Conservation (phyloP, 2,113 vertebrate genomes). For the Cyphomyrus plagiostoma region DNA sequence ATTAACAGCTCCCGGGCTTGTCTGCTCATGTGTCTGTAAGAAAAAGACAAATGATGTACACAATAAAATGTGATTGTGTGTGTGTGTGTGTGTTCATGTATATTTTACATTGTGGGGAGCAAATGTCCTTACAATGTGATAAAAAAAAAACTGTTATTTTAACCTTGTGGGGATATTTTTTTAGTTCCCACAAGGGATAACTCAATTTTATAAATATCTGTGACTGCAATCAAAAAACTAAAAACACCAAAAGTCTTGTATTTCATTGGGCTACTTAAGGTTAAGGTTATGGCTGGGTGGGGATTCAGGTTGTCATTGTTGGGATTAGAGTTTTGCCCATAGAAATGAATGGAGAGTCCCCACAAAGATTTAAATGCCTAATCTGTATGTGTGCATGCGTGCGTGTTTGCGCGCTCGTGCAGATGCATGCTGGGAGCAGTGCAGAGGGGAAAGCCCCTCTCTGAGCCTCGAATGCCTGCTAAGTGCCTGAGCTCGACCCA, state of each 20-base stretch:
- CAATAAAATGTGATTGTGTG: not conserved
- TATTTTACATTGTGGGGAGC: not conserved
- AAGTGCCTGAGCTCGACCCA: not conserved
- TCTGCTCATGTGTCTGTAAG: not conserved
- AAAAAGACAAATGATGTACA: not conserved
- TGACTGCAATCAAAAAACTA: not conserved
- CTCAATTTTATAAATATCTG: not conserved
- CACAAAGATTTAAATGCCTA: not conserved
- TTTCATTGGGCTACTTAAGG: too few species aligned
- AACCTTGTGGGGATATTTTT: not conserved
- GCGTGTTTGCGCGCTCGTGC: constrained; percentile 13
- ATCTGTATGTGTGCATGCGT: constrained; percentile 5
- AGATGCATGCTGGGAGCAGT: constrained; percentile 30
- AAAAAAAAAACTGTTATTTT: not conserved
- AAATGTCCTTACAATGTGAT: not conserved
- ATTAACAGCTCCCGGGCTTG: not conserved
- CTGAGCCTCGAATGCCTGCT: not conserved
- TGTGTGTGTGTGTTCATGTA: not conserved
- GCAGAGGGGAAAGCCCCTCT: not conserved
- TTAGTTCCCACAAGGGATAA: not conserved
- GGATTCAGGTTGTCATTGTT: not conserved
- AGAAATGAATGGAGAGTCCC: not conserved
- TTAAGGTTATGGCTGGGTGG: not conserved
- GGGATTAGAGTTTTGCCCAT: not conserved
- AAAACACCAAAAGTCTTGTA: not conserved